Percentiles rank a stretch among this genome's conserved stretches.
These are phyloP conservation scores for Chiroxiphia lanceolata DNA, from an alignment of 2,797 vertebrate species.

Conservation along the genomic window DNA sequence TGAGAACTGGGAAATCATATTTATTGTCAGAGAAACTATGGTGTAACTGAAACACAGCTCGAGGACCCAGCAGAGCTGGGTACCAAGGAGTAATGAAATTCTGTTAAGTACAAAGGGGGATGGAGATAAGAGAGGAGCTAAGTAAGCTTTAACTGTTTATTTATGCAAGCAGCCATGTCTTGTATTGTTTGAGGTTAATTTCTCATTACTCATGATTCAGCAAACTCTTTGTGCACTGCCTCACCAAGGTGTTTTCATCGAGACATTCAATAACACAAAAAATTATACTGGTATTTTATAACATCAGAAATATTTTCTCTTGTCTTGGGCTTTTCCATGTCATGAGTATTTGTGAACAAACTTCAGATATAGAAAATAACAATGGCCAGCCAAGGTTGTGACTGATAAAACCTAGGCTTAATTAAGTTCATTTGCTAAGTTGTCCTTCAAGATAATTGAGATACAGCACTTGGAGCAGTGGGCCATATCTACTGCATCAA, in stretches of 20 bases:
- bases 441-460: slow-evolving; percentile 66
- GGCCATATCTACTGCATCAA: slow-evolving; percentile 39
- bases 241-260: neutral
- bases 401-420: slow-evolving; percentile 48
- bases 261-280: neutral
- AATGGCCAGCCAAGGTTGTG: slow-evolving; percentile 17
- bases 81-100: neutral
- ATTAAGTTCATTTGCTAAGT: slow-evolving; percentile 50
- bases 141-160: neutral
- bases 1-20: neutral
- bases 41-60: neutral
- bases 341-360: neutral
- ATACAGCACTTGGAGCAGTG: slow-evolving; percentile 21
- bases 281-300: neutral
- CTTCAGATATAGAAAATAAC: neutral
- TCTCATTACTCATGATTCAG: neutral
- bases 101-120: neutral
- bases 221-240: neutral
- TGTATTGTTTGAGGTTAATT: neutral
- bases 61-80: neutral
- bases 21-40: neutral
- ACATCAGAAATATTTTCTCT: neutral
- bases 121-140: neutral
- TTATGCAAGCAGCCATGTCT: neutral
- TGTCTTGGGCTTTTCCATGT: neutral